Base-by-base conservation (phyloP, 2,797 vertebrate genomes). In the Xenops minutus region DNA sequence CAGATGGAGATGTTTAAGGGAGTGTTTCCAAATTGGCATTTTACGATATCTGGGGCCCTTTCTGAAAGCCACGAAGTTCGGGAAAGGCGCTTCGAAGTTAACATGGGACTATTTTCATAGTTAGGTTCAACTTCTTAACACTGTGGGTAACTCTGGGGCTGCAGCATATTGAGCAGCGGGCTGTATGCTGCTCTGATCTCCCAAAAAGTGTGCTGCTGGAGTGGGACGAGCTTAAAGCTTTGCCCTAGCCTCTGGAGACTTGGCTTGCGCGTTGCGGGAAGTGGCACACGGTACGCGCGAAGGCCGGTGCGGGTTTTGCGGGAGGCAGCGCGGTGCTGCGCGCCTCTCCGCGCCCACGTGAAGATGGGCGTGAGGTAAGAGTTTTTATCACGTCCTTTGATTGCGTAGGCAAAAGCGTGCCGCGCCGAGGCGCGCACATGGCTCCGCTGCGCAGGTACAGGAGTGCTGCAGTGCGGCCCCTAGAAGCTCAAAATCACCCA, bases 231-330 rank as follows among this genome's bases (percentile, higher is more conserved):
- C 39, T 29, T 11, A 36, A 12, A n/a, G 19, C 54, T 76, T 51
- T 3, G 2, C 30, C 29, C 14, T 6, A n/a, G 18, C 12, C 36
- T 46, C 48, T 2, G 44, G 6, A 32, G 18, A 7, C n/a, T 69
- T 66, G 8, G 24, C 5, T 39, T 34, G 24, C 3, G 5, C 12
- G 1, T 68, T 51, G 36, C 3, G 49, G 24, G 29, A 4, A 29
- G n/a, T 24, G 0, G 15, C 62, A 7, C 44, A 3, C 0, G 9
- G 39, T 6, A 2, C n/a, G 14, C 1, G 2, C 1, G 1, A 34
- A 43, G n/a, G 34, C 6, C 14, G 2, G 11, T 5, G 41, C 2
- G 32, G 54, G 11, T 26, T 68, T 39, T 21, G 52, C 3, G 59
- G 80, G 30, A 14, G 39, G 37, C 71, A 15, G 55, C 6, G 37